Conservation (phyloP, 2,888 invertebrate species). For the Polia nebulosa region DNA sequence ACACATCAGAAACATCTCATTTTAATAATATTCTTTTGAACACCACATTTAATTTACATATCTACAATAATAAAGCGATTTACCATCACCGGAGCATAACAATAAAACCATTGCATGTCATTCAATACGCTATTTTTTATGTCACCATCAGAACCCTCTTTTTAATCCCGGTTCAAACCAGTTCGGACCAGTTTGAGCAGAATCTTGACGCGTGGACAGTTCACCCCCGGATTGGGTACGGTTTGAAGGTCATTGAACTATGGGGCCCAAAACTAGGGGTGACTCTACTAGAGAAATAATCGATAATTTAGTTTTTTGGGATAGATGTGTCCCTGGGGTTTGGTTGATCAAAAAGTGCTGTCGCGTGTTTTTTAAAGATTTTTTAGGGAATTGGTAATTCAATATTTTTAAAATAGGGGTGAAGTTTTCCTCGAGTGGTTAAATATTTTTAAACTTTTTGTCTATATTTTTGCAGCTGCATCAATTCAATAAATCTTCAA, state of each 20-base stretch:
- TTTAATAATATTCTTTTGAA: conserved; percentile 12
- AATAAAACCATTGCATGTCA: conserved; percentile 49
- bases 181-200: conserved; percentile 64
- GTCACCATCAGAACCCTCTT: conserved; percentile 53
- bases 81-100: conserved; percentile 39
- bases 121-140: conserved; percentile 42
- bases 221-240: conserved; percentile 65
- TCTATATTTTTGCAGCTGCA: neutral
- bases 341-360: conserved; percentile 38
- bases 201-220: conserved; percentile 72
- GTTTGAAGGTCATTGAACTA: conserved; percentile 74
- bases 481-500: neutral
- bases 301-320: conserved; percentile 66
- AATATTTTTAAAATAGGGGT: conserved; percentile 1
- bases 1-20: neutral
- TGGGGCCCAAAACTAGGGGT: conserved; percentile 65
- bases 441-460: too few species aligned
- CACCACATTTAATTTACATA: conserved; percentile 37
- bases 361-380: conserved; percentile 12
- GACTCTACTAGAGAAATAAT: conserved; percentile 66
- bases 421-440: neutral
- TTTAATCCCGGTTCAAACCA: conserved; percentile 58
- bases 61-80: conserved; percentile 45
- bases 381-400: conserved; percentile 3
- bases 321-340: conserved; percentile 41